Base-by-base conservation (phyloP, 2,113 vertebrate species). In the Scartelaos histophorus region DNA sequence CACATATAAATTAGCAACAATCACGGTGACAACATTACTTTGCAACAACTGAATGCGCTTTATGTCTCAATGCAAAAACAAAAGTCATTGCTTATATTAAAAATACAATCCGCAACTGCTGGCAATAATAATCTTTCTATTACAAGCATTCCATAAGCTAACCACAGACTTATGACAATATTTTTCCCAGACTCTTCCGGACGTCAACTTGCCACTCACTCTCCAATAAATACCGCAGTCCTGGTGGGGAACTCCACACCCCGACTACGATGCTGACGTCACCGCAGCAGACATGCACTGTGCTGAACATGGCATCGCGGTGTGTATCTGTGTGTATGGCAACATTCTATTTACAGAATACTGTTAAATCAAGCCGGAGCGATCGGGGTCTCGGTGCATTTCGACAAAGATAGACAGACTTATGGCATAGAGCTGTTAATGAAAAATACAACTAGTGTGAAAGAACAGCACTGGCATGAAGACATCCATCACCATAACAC, bases 401-500 rank as follows among this genome's bases (percentile, higher is more conserved):
- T 51, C 85, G 51, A 87, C 90, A 82, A 82, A 87, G 81, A 84
- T 82, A 86, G 74, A 78, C 82, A 92, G 86, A 62, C 25, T 89
- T 82, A 94, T 95, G 92, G 93, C 92, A 90, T 77, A 85, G 76
- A 88, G 86, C 86, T 83, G 92, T 91, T 93, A 92, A 88, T 76
- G 91, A 91, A 88, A 95, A 93, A 92, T 84, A 90, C 91, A 88
- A 93, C 90, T 57, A 15, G 75, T 85, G 90, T 85, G 91, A 94
- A 94, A 93, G 93, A 66, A 90, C 88, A 92, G 85, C 86, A 89
- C 86, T 87, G 91, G 86, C 87, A 92, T 88, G 74, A 84, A 92
- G 94, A 94, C 94, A 94, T 94, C 92, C 93, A 82, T 90, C 91
- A 92, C 85, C 85, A 89, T 90, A 94, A 93, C 72, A 86, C 90